A percentile compares a stretch with the other conserved stretches of the same genome.
Conservation (phyloP, 2,888 invertebrate genomes). For the Seira musarum region DNA sequence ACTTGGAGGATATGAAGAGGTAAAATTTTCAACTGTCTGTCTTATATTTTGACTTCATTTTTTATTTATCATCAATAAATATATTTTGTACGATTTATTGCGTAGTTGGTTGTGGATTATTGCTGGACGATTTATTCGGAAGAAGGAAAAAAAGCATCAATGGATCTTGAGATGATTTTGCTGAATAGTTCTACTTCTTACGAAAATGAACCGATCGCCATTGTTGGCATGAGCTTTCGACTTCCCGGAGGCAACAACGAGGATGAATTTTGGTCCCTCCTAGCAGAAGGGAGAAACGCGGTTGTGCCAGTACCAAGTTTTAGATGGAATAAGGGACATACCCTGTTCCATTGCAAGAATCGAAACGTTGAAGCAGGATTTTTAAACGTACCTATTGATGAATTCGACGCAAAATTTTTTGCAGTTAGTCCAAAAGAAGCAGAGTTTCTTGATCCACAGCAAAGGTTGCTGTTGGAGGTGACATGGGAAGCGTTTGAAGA, state of each 20-base stretch:
- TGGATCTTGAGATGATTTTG: too few species aligned
- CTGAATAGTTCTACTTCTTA: background rate
- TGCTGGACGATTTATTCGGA: background rate
- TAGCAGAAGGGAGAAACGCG: slow-evolving; percentile 19
- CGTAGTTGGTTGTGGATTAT: background rate
- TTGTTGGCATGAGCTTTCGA: slow-evolving; percentile 37
- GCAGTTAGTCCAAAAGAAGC: too few species aligned
- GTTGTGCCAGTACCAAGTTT: background rate
- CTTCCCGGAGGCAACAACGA: slow-evolving; percentile 28
- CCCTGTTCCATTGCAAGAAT: background rate
- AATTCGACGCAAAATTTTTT: too few species aligned
- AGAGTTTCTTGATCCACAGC: too few species aligned
- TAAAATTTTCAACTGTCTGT: too few species aligned
- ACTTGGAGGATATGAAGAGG: too few species aligned
- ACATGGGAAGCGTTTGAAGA: slow-evolving; percentile 47
- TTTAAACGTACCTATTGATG: slow-evolving; percentile 25
- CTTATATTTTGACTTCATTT: too few species aligned
- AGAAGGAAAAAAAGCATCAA: background rate
- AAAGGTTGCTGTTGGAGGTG: too few species aligned
- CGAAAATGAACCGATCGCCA: slow-evolving; percentile 26
- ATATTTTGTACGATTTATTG: too few species aligned
- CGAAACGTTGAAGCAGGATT: slow-evolving; percentile 24
- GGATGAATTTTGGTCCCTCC: slow-evolving; percentile 45
- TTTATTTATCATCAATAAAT: too few species aligned
- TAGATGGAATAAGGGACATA: background rate